These are phyloP conservation scores for Gymnocephalus cernua DNA, from an alignment of 2,113 vertebrate species.

Conservation along the genomic window DNA sequence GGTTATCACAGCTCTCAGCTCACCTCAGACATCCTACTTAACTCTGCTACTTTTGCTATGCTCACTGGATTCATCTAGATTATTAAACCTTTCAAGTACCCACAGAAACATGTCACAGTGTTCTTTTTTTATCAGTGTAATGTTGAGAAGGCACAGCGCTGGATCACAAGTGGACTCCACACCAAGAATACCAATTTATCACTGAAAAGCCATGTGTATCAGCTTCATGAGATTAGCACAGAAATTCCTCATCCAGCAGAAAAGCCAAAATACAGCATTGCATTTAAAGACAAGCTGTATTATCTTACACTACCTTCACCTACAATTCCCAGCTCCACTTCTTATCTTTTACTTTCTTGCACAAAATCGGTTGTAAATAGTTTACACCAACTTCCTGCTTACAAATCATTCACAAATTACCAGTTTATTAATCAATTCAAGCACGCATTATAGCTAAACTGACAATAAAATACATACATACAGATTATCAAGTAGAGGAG, in stretches of 20 bases:
- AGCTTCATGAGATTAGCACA: not conserved
- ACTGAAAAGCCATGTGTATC: not conserved
- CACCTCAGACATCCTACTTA: not conserved
- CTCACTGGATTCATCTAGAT: conserved; percentile 6
- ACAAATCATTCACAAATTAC: not conserved
- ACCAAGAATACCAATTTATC: not conserved
- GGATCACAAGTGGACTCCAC: not conserved
- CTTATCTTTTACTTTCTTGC: not conserved
- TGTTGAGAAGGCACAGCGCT: not conserved
- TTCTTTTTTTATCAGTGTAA: not conserved
- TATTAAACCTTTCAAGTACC: not conserved
- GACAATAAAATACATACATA: not conserved
- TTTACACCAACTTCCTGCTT: not conserved
- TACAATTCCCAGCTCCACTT: not conserved
- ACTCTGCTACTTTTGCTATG: not conserved
- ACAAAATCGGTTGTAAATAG: not conserved
- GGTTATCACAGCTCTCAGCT: conserved; percentile 33
- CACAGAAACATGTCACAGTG: not conserved
- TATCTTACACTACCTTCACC: no score
- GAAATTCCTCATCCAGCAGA: not conserved
- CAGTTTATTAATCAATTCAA: not conserved
- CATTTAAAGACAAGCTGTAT: not conserved
- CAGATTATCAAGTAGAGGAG: not conserved
- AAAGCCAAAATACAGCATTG: not conserved
- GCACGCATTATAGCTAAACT: not conserved